These are phyloP conservation scores for Lasiurus borealis DNA, from an alignment of 2,113 vertebrate genomes.

Conservation along the genomic window DNA sequence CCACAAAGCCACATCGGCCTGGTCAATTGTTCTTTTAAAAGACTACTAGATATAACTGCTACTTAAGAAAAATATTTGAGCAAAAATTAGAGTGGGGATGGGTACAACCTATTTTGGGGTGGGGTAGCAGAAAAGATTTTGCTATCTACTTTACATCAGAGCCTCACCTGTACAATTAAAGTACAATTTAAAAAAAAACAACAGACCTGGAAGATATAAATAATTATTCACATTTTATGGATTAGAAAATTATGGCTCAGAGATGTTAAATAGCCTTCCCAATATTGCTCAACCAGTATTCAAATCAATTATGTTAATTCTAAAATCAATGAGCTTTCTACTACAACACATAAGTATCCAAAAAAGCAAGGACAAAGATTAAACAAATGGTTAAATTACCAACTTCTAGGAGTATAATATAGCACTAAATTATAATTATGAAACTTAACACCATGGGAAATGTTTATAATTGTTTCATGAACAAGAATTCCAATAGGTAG, in stretches of 20 bases:
- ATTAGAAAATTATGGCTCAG: slow-evolving; percentile 8
- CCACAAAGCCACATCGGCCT: background rate
- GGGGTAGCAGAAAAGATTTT: background rate
- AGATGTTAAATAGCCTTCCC: background rate
- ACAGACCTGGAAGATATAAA: background rate
- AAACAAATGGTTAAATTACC: background rate
- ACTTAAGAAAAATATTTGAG: slow-evolving; percentile 32
- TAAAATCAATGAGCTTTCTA: background rate
- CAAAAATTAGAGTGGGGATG: background rate
- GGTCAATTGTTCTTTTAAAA: background rate
- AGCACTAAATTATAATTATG: background rate
- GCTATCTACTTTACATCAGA: background rate
- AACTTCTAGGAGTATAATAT: background rate
- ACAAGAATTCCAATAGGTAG: background rate
- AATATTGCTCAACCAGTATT: background rate
- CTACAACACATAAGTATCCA: background rate
- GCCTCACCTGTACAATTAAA: background rate
- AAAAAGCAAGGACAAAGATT: background rate
- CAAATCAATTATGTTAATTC: background rate
- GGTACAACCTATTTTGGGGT: background rate
- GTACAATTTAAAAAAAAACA: background rate
- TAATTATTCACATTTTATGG: background rate
- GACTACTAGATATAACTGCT: background rate
- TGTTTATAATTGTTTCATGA: background rate
- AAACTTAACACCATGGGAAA: background rate